These are phyloP conservation scores for Anarrhichthys ocellatus DNA, from an alignment of 2,113 vertebrate genomes.

Conservation along the genomic window DNA sequence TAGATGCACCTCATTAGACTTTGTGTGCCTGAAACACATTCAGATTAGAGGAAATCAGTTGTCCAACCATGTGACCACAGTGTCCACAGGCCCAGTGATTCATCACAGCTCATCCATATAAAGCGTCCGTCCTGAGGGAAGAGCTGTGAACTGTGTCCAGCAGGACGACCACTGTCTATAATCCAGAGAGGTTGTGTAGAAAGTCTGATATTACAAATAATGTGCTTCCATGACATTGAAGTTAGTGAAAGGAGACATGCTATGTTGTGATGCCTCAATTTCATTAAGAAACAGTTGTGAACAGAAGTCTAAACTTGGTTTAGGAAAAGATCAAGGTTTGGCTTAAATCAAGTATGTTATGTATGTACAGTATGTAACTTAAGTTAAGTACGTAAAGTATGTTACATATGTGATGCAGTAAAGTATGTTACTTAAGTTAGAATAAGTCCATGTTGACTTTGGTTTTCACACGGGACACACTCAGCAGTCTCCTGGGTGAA, in stretches of 20 bases:
- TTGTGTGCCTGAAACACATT: neutral
- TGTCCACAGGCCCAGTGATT: slow-evolving; percentile 50
- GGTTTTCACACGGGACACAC: no score
- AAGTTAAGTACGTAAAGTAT: no score
- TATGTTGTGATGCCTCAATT: neutral
- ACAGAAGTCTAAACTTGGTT: neutral
- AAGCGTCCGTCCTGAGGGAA: slow-evolving; percentile 27
- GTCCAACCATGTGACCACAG: slow-evolving; percentile 38
- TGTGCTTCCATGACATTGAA: neutral
- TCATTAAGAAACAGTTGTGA: neutral
- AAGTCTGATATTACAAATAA: neutral
- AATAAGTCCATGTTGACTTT: no score
- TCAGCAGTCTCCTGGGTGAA: no score
- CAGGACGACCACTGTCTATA: neutral
- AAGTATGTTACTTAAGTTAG: no score
- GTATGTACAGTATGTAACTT: no score
- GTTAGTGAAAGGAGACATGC: neutral
- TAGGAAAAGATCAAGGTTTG: no score
- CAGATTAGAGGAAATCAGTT: slow-evolving; percentile 56
- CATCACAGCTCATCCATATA: slow-evolving; percentile 35
- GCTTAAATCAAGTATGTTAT: no score
- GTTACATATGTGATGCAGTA: no score
- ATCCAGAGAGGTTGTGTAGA: neutral
- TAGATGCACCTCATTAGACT: slow-evolving; percentile 60
- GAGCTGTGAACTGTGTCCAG: slow-evolving; percentile 2